phyloP scores from a whole-genome alignment of 2,113 vertebrate species.

The Cyprinodon variegatus region DNA sequence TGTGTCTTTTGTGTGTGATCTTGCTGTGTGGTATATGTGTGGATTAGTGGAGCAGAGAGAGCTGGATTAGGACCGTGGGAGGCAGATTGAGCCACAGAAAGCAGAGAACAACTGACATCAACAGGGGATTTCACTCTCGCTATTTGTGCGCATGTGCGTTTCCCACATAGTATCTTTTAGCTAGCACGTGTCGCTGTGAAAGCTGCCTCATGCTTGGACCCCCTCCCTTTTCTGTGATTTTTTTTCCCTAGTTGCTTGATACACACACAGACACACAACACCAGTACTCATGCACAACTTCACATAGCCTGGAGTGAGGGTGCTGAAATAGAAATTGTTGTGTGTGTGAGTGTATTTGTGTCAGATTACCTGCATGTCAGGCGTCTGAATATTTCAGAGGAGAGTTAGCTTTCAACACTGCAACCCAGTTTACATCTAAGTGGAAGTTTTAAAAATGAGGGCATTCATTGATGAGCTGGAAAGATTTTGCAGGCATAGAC shows the following conservation, averaged over 20 bases:
- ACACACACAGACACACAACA: background rate
- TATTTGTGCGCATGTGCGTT: conserved; percentile 42
- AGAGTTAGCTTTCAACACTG: background rate
- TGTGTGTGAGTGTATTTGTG: conserved; percentile 3
- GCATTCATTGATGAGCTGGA: background rate
- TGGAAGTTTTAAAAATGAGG: background rate
- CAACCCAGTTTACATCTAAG: conserved; percentile 8
- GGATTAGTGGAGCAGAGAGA: conserved; percentile 22
- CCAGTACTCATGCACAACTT: background rate
- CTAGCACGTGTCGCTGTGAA: conserved; percentile 64
- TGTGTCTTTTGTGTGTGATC: background rate
- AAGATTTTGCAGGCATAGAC: background rate
- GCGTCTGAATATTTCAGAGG: conserved; percentile 32
- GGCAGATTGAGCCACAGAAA: conserved; percentile 64
- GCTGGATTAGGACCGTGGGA: conserved; percentile 52
- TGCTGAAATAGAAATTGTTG: conserved; percentile 42
- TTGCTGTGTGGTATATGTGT: conserved; percentile 2
- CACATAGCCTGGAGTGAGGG: conserved; percentile 29
- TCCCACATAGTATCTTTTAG: conserved; percentile 37
- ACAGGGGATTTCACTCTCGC: conserved; percentile 52
- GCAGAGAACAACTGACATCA: conserved; percentile 62
- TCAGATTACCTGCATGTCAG: conserved; percentile 21
- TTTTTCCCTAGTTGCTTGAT: conserved; percentile 42
- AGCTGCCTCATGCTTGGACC: conserved; percentile 64
- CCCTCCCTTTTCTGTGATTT: conserved; percentile 45